Base-by-base conservation (phyloP, 1,140 invertebrate species). In the Luehdorfia chinensis region DNA sequence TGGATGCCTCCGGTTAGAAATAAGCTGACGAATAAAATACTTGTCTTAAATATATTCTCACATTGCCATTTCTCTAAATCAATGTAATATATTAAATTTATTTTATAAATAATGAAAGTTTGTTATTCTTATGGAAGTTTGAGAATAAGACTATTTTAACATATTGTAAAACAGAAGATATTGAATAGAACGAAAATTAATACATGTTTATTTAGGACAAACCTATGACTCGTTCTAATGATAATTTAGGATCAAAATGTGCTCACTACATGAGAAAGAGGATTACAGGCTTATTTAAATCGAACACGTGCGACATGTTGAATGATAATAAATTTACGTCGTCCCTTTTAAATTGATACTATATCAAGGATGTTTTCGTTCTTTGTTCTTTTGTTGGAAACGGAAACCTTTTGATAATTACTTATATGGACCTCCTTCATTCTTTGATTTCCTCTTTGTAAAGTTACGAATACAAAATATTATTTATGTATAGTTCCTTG, bases 211-310 rank as follows among this genome's bases (percentile, higher is more conserved):
- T 41, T 41, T n/a, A 13, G 36, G 36, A 41, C 21, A 11, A n/a
- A n/a, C n/a, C 11, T 41, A 14, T 25, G 34, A 19, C 18, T 16
- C 18, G 36, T 12, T 18, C 18, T 21, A 39, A 41, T 41, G 36
- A 27, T 41, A 37, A 37, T 37, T 37, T 37, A 41, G 36, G 21
- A 25, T 25, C 21, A 14, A 41, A 41, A 19, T 41, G 36, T 41
- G 36, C 36, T 41, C 36, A 5, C 36, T 14, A 21, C 36, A 27
- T 41, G 36, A 41, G 36, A 41, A 41, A 13, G 12, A 27, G 36
- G 36, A 41, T 41, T 41, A 41, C 21, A 9, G 7, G 36, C 36
- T 27, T 41, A 27, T 41, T 6, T 9, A 23, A 41, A 41, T 41
- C 8, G 21, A 41, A 41, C 36, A 41, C 36, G 36, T 41, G 36